Base-by-base conservation (phyloP, 2,797 vertebrate species). In the Sebastolobus altivelis region DNA sequence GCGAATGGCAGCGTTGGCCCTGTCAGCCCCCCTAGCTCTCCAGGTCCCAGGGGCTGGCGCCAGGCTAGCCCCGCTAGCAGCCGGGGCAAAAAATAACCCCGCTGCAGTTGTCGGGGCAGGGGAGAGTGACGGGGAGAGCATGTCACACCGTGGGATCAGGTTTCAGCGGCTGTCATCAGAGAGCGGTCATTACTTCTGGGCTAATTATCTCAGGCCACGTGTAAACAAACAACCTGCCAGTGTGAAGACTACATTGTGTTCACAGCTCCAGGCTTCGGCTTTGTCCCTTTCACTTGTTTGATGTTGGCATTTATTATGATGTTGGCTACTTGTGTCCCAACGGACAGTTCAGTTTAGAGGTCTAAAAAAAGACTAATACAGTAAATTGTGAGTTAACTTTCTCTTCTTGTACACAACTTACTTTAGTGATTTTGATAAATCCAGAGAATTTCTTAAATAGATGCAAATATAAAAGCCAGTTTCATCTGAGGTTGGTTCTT, bases 161-260 rank as follows among this genome's bases (percentile, higher is more conserved):
- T 96, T 96, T 92, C 95, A 89, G 91, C 79, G 94, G 94, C 96
- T 97, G 96, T 96, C 96, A 97, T 96, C 96, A 89, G 94, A 95
- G 93, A 92, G 91, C 77, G 67, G 93, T 95, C 96, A 96, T 97
- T 96, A 97, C 95, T 96, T 96, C 92, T 95, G 92, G 87, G 92
- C 95, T 96, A 96, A 97, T 96, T 96, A 96, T 95, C 95, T 93
- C 80, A 61, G 75, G 89, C 92, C 93, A 87, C 90, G 79, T 91
- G 93, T 95, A 95, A 96, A 96, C 94, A 96, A 95, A 94, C 94
- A 95, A 94, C 88, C 92, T 94, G 94, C 92, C 93, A 87, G 81
- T 65, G 74, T 77, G 68, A 92, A 77, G 91, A 90, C 82, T 46
- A 90, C 88, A 90, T 92, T 94, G 92, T 94, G 84, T 91, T 93